Evolutionary conservation across 2,113 vertebrate species (phyloP).

Genomic region (Urocitellus parryii): DNA sequence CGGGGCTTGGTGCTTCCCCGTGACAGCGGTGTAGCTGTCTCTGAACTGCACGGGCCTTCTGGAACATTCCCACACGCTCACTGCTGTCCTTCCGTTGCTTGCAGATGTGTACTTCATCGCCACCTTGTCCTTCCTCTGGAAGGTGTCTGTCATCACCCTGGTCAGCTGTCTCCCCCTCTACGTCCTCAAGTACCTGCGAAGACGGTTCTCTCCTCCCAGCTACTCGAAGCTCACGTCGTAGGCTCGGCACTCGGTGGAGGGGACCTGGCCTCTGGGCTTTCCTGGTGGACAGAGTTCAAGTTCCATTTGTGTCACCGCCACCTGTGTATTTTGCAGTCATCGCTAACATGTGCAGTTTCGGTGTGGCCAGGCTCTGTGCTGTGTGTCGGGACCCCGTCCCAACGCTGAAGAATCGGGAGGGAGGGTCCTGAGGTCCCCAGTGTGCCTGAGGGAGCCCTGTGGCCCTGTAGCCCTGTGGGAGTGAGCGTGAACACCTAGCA

Average conservation of each 20-base stretch:
- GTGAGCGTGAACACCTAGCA: neutral
- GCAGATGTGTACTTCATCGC: conserved; percentile 98
- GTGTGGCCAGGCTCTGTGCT: conserved; percentile 45
- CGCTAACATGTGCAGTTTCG: conserved; percentile 68
- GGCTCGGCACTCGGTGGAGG: conserved; percentile 22
- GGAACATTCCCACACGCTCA: neutral
- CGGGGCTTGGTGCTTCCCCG: neutral
- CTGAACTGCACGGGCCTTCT: accelerated
- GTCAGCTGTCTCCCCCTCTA: conserved; percentile 99
- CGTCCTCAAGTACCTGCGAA: conserved; percentile 97
- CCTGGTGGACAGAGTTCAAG: conserved; percentile 70
- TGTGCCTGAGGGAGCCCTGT: conserved; percentile 40
- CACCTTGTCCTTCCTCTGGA: conserved; percentile 97
- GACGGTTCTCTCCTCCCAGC: conserved; percentile 97
- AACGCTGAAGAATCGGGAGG: neutral
- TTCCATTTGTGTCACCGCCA: neutral
- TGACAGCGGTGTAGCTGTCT: accelerated
- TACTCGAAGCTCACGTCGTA: conserved; percentile 98
- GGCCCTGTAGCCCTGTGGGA: neutral
- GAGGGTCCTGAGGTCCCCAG: neutral
- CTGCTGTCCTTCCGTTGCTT: neutral
- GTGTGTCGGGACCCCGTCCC: accelerated
- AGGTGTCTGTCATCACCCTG: conserved; percentile 97
- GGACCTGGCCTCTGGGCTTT: neutral
- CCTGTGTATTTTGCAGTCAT: conserved; percentile 66